These are phyloP conservation scores for Megaceryle maxima DNA, from an alignment of 2,113 vertebrate genomes.

Conservation along the genomic window DNA sequence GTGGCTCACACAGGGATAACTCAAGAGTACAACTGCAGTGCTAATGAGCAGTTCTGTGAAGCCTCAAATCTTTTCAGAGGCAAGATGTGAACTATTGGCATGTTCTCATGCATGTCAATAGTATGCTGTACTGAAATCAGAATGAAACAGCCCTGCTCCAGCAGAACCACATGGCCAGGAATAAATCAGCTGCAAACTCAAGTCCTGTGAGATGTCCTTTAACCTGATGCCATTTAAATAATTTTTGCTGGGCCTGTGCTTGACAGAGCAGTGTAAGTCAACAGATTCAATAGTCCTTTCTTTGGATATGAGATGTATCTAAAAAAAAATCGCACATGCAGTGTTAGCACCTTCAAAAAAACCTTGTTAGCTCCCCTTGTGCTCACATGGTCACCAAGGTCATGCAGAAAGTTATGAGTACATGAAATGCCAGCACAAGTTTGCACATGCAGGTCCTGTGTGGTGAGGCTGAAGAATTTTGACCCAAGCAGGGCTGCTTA, in stretches of 20 bases:
- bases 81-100: not conserved
- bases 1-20: not conserved
- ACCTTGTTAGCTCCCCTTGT: rapidly evolving
- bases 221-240: not conserved
- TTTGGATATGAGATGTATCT: not conserved
- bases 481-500: not conserved
- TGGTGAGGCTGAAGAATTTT: not conserved
- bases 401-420: not conserved
- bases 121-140: not conserved
- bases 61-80: not conserved
- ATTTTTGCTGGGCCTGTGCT: not conserved
- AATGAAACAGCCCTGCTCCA: not conserved
- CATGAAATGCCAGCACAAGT: not conserved
- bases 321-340: not conserved
- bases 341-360: not conserved
- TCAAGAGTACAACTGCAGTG: not conserved
- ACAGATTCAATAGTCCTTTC: not conserved
- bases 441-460: not conserved
- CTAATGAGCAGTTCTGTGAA: not conserved
- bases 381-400: not conserved
- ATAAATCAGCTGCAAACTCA: not conserved
- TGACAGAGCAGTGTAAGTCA: not conserved
- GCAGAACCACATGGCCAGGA: not conserved
- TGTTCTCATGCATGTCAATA: not conserved
- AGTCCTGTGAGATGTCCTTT: not conserved